Conservation (phyloP, 1,140 invertebrate genomes). For the Oryzaephilus surinamensis region DNA sequence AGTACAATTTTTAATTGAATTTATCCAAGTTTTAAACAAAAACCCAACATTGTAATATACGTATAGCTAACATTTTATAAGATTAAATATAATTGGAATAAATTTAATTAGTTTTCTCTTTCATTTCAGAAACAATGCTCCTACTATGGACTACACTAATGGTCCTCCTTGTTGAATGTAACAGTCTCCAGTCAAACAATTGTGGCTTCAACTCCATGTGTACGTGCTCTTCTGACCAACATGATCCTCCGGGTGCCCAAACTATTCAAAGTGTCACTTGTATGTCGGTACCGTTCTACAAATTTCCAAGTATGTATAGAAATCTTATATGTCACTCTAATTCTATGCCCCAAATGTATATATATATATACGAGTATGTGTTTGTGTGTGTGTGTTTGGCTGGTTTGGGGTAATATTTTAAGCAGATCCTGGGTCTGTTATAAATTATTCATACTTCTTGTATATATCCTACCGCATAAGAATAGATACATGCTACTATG, state of each 20-base stretch:
- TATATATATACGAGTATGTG: neutral
- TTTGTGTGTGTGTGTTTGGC: neutral
- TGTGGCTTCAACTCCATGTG: conserved; percentile 35
- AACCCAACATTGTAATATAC: no score
- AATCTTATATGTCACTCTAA: neutral
- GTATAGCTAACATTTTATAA: no score
- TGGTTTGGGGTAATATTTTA: no score
- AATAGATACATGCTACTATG: no score
- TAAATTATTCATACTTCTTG: no score
- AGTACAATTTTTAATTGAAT: no score
- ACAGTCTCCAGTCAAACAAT: conserved; percentile 21
- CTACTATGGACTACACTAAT: conserved; percentile 21
- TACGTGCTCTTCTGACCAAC: conserved; percentile 30
- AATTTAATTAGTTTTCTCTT: conserved; percentile 6
- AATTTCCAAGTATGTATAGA: conserved; percentile 33
- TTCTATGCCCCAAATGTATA: no score
- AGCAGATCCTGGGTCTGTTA: no score
- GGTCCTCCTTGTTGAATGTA: conserved; percentile 14
- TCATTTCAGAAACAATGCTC: conserved; percentile 30
- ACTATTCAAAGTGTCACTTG: conserved; percentile 30
- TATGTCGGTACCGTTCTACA: conserved; percentile 31
- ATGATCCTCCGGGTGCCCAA: conserved; percentile 22
- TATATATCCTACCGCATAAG: no score
- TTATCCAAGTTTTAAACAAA: no score
- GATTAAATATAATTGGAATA: no score